Conservation (phyloP, 2,113 vertebrate species). For the Hemiscyllium ocellatum region DNA sequence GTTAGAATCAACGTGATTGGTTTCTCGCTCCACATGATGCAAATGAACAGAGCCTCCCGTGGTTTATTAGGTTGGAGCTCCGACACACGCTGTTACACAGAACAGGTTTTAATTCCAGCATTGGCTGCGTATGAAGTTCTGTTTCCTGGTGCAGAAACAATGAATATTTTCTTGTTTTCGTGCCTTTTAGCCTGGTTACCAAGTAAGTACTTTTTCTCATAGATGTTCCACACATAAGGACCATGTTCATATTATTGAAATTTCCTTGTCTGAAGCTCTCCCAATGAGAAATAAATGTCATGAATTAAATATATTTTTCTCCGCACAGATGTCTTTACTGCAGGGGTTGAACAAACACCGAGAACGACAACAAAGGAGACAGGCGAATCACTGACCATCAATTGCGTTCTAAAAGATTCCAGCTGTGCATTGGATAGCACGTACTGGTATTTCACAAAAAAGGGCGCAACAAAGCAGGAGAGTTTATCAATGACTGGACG, state of each 20-base stretch:
- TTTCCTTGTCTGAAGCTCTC: not conserved
- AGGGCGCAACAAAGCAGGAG: no score
- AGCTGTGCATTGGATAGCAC: not conserved
- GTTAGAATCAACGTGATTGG: not conserved
- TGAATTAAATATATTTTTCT: not conserved
- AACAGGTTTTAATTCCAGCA: no score
- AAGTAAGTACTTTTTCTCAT: no score
- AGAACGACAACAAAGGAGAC: not conserved
- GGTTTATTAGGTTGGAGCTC: not conserved
- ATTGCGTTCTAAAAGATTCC: not conserved
- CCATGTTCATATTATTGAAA: no score
- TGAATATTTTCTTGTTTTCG: no score
- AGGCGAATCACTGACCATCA: not conserved
- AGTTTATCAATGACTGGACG: not conserved
- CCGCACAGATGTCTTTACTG: not conserved
- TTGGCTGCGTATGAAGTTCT: no score
- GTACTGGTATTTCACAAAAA: no score
- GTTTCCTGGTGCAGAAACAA: no score
- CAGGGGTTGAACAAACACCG: not conserved
- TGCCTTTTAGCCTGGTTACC: no score
- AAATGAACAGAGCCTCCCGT: not conserved
- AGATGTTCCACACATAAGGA: no score
- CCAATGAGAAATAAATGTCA: not conserved
- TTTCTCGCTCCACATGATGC: not conserved
- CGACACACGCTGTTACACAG: not conserved